Evolutionary conservation across 2,113 vertebrate genomes (phyloP).

Genomic region (Hypocryptadius cinnamomeus): DNA sequence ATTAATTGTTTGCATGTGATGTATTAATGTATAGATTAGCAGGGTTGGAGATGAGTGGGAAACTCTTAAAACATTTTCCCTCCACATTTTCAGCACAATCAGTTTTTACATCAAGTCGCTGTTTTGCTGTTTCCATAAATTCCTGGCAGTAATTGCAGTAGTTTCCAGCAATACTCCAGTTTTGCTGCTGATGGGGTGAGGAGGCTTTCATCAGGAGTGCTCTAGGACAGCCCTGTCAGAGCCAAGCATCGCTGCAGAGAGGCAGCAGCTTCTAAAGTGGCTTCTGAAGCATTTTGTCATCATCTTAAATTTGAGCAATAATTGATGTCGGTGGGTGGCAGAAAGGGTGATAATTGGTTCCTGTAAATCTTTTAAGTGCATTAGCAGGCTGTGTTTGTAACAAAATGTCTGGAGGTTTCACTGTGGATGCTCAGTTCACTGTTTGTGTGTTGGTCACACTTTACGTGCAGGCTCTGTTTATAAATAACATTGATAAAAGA

Average conservation of each 20-base stretch:
- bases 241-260: neutral
- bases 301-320: slow-evolving; percentile 50
- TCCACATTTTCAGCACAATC: neutral
- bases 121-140: neutral
- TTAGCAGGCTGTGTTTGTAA: slow-evolving; percentile 7
- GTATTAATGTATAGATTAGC: neutral
- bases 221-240: neutral
- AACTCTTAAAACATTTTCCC: neutral
- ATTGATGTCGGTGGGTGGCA: slow-evolving; percentile 54
- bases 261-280: neutral
- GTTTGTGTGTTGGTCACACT: neutral
- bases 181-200: neutral
- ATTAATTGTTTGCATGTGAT: neutral
- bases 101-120: neutral
- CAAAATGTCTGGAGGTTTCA: neutral
- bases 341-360: slow-evolving; percentile 57
- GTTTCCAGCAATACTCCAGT: neutral
- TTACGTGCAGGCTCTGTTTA: neutral
- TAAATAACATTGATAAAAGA: neutral
- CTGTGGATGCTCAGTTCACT: neutral
- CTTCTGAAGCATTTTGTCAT: slow-evolving; percentile 50
- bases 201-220: neutral
- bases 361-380: slow-evolving; percentile 48
- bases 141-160: neutral
- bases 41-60: neutral